Percentiles rank a stretch among this genome's conserved stretches.
Evolutionary conservation across 2,113 vertebrate genomes (phyloP).

Genomic region (Macroglossus sobrinus): DNA sequence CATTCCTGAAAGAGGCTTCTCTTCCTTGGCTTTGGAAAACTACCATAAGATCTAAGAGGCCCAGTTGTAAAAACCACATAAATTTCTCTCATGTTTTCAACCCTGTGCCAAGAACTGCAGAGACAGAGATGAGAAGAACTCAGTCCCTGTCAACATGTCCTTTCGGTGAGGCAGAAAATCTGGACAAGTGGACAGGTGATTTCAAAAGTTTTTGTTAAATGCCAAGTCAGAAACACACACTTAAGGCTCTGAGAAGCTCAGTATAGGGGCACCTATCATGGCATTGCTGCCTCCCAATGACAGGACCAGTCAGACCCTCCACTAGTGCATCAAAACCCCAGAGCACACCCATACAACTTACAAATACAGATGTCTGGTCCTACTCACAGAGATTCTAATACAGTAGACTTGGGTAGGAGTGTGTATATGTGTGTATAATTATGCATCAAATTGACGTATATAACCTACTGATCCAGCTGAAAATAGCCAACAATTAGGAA

Average conservation of each 20-base stretch:
- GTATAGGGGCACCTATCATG: not conserved
- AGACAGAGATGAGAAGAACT: not conserved
- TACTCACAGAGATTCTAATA: not conserved
- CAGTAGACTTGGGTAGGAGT: not conserved
- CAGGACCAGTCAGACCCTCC: too few species aligned
- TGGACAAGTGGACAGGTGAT: not conserved
- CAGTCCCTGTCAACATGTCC: not conserved
- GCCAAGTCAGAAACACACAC: not conserved
- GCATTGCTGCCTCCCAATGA: not conserved
- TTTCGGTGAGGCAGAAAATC: not conserved
- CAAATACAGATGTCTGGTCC: not conserved
- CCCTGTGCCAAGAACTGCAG: not conserved
- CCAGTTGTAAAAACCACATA: not conserved
- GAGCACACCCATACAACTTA: not conserved
- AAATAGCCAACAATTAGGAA: not conserved
- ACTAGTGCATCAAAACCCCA: not conserved
- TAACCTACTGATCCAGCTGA: not conserved
- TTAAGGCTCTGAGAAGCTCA: not conserved
- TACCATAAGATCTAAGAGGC: not conserved
- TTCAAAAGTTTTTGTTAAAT: not conserved
- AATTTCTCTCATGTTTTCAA: not conserved
- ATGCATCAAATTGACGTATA: not conserved
- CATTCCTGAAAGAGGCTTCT: not conserved
- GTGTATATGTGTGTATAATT: too few species aligned
- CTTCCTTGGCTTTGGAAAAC: not conserved